A percentile compares a stretch with the other conserved stretches of the same genome.
phyloP scores from a whole-genome alignment of 2,797 vertebrate genomes.

The Petrocephalus sullivani region DNA sequence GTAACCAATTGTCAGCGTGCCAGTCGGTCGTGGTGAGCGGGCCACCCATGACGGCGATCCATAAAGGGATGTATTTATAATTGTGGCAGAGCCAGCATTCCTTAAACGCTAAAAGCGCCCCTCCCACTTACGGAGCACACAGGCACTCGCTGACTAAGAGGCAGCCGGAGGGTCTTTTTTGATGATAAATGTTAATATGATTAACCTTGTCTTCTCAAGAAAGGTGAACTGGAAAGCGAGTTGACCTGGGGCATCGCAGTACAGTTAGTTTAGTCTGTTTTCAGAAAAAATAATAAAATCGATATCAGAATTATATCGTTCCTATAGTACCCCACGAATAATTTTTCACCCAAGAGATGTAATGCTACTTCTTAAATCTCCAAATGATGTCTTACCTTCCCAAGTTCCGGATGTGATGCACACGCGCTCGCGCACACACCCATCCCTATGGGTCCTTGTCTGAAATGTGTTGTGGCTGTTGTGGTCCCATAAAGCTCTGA shows the following conservation, averaged over 20 bases:
- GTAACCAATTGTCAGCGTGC: constrained; percentile 68
- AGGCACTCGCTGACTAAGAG: not conserved
- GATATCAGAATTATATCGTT: not conserved
- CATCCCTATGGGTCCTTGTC: not conserved
- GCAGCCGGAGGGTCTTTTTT: constrained; percentile 43
- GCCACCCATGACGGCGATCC: constrained; percentile 67
- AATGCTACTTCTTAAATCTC: not conserved
- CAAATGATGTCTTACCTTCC: not conserved
- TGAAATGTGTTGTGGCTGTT: constrained; percentile 34
- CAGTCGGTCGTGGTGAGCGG: constrained; percentile 60
- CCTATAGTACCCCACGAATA: not conserved
- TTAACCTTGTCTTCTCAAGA: constrained; percentile 52
- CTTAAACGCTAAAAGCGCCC: constrained; percentile 52
- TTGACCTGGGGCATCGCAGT: constrained; percentile 7
- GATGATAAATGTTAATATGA: constrained; percentile 46
- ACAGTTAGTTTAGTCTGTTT: not conserved
- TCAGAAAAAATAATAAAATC: constrained; percentile 53
- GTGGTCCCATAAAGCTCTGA: constrained; percentile 42
- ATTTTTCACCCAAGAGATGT: not conserved
- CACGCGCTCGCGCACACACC: not conserved
- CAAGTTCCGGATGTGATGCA: not conserved
- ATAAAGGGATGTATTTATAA: constrained; percentile 72
- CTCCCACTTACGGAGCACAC: constrained; percentile 49
- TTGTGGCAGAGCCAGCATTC: constrained; percentile 63
- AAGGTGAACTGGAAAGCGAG: not conserved